These are phyloP conservation scores for Bufotes viridis DNA, from an alignment of 2,797 vertebrate genomes.

Conservation along the genomic window DNA sequence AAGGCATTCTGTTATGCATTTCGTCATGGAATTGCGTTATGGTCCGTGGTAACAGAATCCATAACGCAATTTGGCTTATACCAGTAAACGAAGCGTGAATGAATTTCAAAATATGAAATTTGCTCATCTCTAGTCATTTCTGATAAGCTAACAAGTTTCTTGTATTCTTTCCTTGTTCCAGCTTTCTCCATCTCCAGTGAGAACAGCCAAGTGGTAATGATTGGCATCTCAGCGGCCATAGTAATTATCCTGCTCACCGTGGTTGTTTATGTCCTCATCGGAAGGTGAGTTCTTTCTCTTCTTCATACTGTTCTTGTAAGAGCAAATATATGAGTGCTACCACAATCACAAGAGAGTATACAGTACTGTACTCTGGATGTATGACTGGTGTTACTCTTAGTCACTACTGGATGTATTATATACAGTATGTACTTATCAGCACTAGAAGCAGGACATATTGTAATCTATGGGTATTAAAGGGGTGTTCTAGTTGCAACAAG, in stretches of 20 bases:
- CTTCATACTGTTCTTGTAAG: neutral
- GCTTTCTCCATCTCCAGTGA: conserved; percentile 98
- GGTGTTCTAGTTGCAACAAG: too few species aligned
- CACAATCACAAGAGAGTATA: neutral
- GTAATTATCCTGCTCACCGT: conserved; percentile 94
- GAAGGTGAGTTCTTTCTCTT: conserved; percentile 80
- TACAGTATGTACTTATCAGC: too few species aligned
- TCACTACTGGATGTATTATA: too few species aligned
- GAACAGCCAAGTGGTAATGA: conserved; percentile 94
- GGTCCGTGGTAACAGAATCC: too few species aligned
- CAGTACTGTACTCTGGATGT: neutral
- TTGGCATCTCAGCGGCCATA: conserved; percentile 91
- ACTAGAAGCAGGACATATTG: neutral
- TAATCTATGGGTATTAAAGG: neutral
- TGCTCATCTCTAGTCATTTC: neutral
- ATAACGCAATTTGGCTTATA: too few species aligned
- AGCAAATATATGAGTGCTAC: neutral
- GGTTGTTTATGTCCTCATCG: conserved; percentile 90
- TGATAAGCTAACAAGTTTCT: conserved; percentile 12
- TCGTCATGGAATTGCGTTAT: too few species aligned
- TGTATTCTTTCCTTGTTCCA: conserved; percentile 69
- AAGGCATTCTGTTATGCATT: too few species aligned
- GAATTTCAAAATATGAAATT: too few species aligned
- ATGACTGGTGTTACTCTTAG: too few species aligned
- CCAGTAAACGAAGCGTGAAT: too few species aligned